phyloP scores from a whole-genome alignment of 2,888 invertebrate genomes.

The Lomographa bimaculata region DNA sequence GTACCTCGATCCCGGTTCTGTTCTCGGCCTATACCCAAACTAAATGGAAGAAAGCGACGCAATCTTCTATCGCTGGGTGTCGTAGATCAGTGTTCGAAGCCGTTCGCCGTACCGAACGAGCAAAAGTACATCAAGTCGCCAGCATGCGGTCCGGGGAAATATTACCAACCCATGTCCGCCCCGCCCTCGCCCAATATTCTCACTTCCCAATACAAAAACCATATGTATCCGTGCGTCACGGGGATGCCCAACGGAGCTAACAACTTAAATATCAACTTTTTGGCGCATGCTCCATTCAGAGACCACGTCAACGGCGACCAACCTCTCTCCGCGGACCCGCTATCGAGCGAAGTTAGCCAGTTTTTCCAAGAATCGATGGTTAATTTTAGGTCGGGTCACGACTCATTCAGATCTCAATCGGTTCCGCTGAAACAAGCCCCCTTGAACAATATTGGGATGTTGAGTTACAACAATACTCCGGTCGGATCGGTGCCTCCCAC shows the following conservation, averaged over 20 bases:
- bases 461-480: slow-evolving; percentile 80
- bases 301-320: slow-evolving; percentile 75
- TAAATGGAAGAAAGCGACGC: slow-evolving; percentile 63
- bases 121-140: slow-evolving; percentile 64
- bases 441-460: slow-evolving; percentile 62
- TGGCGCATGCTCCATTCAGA: slow-evolving; percentile 67
- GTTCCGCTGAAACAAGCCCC: slow-evolving; percentile 88
- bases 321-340: slow-evolving; percentile 74
- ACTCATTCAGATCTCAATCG: slow-evolving; percentile 88
- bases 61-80: slow-evolving; percentile 64
- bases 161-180: slow-evolving; percentile 85
- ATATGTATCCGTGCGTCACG: slow-evolving; percentile 72
- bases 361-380: slow-evolving; percentile 81
- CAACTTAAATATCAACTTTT: slow-evolving; percentile 70
- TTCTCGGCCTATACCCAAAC: slow-evolving; percentile 77
- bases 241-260: slow-evolving; percentile 65
- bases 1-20: slow-evolving; percentile 86
- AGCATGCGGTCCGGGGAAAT: slow-evolving; percentile 58
- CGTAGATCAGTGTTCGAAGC: slow-evolving; percentile 57
- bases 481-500: slow-evolving; percentile 87
- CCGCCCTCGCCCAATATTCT: slow-evolving; percentile 86
- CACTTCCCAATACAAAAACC: slow-evolving; percentile 72
- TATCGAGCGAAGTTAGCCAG: slow-evolving; percentile 85
- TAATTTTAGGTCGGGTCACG: slow-evolving; percentile 66
- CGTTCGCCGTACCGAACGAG: slow-evolving; percentile 73